phyloP scores from a whole-genome alignment of 1,140 invertebrate genomes.

The Magallana ariakensis region DNA sequence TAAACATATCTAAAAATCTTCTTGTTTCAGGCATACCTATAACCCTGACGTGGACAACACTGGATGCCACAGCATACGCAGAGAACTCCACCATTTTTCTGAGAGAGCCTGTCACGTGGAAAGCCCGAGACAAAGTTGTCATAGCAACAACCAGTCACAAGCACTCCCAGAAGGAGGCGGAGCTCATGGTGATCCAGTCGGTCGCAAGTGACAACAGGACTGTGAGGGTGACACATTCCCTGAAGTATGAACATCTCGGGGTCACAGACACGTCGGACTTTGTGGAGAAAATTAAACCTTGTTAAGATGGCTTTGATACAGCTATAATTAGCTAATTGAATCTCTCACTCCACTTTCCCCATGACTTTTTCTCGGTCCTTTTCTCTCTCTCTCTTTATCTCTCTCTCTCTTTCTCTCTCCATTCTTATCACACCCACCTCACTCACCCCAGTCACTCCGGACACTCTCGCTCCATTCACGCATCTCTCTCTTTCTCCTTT shows the following conservation, averaged over 20 bases:
- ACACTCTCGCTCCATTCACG: no score
- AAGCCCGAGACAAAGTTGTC: constrained; percentile 74
- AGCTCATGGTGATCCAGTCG: constrained; percentile 65
- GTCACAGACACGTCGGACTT: constrained; percentile 62
- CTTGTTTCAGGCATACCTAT: constrained; percentile 62
- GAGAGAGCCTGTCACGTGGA: constrained; percentile 70
- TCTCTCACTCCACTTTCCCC: no score
- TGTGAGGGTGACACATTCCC: constrained; percentile 66
- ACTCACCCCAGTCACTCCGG: no score
- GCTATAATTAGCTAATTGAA: no score
- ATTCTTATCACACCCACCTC: no score
- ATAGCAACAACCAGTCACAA: constrained; percentile 76
- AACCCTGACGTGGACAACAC: constrained; percentile 71
- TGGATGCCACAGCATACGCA: constrained; percentile 67
- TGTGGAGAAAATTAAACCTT: constrained; percentile 70
- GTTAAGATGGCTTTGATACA: constrained; percentile 75
- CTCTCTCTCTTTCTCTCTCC: no score
- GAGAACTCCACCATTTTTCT: constrained; percentile 64
- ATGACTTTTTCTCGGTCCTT: no score
- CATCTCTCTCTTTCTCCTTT: no score
- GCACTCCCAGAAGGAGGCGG: constrained; percentile 73
- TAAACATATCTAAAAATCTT: background rate
- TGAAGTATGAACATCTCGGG: constrained; percentile 69
- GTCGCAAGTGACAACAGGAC: constrained; percentile 64
- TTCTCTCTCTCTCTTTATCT: no score